Base-by-base conservation (phyloP, 2,797 vertebrate species). In the Aythya fuligula region DNA sequence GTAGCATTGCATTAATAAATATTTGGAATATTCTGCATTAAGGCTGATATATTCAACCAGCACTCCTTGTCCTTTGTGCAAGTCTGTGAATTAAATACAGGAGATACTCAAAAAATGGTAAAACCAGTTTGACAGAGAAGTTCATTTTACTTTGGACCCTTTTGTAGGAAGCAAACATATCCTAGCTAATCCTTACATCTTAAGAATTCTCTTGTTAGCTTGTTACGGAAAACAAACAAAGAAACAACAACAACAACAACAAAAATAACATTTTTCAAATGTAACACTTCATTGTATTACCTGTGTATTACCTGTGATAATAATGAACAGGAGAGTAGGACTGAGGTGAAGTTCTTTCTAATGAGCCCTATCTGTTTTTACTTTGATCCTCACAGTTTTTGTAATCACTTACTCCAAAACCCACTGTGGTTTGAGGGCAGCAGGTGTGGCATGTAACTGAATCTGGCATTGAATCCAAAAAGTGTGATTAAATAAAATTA, bases 51-150 rank as follows among this genome's bases (percentile, higher is more conserved):
- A 30, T 21, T 86, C 66, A 51, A 9, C 12, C 41, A 82, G 61
- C 1, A 1, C 39, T 69, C 13, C 22, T n/a, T 0, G 0, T 71
- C 32, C 36, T 65, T 60, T 47, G 4, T 75, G n/a, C 53, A 6
- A 1, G 53, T 86, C 47, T 49, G 22, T 15, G 45, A 38, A 51
- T 85, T 27, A 74, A 91, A 79, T 71, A 24, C 45, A 62, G 18
- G 17, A 54, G 6, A 41, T 76, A 36, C 17, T 74, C 22, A 20
- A 43, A 43, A 43, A 43, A 43, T 2, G 18, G 1, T 5, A 64
- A 41, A 18, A 41, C 12, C 36, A 76, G 58, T 64, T 43, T 45
- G 39, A 54, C 27, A 69, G 41, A 78, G 17, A 70, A 70, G 45
- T 69, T 94, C 1, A 11, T 87, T 91, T 90, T n/a, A 73, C n/a